phyloP scores from a whole-genome alignment of 2,888 invertebrate species.

The Pantelozetes paolii region DNA sequence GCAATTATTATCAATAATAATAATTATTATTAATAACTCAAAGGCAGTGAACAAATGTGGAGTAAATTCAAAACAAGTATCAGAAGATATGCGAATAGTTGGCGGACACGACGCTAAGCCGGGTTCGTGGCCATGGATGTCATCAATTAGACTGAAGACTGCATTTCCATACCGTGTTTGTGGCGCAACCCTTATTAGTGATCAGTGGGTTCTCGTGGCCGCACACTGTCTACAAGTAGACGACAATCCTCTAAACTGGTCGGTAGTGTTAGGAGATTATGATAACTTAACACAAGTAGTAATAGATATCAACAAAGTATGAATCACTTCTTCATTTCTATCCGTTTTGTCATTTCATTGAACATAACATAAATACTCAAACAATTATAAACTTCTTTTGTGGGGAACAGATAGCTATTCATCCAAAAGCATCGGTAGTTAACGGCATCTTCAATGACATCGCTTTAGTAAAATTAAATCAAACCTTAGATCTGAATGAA shows the following conservation, averaged over 20 bases:
- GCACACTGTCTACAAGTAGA: constrained; percentile 1
- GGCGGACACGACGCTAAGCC: background rate
- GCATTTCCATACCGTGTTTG: background rate
- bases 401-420: background rate
- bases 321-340: background rate
- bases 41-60: background rate
- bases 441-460: constrained; percentile 6
- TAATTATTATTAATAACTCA: background rate
- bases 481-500: background rate
- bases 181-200: constrained; percentile 2
- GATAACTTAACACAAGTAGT: background rate
- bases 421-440: background rate
- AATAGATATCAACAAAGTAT: background rate
- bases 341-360: background rate
- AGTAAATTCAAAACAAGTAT: background rate
- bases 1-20: too few relatives aligned
- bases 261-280: background rate
- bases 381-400: too few relatives aligned
- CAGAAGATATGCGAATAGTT: background rate
- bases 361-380: too few relatives aligned
- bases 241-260: background rate
- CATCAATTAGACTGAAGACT: background rate
- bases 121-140: constrained; percentile 3
- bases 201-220: background rate
- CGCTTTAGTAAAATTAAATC: constrained; percentile 2